Percentiles rank a stretch among this genome's conserved stretches.
Conservation (phyloP, 2,113 vertebrate genomes). For the Burhinus bistriatus region DNA sequence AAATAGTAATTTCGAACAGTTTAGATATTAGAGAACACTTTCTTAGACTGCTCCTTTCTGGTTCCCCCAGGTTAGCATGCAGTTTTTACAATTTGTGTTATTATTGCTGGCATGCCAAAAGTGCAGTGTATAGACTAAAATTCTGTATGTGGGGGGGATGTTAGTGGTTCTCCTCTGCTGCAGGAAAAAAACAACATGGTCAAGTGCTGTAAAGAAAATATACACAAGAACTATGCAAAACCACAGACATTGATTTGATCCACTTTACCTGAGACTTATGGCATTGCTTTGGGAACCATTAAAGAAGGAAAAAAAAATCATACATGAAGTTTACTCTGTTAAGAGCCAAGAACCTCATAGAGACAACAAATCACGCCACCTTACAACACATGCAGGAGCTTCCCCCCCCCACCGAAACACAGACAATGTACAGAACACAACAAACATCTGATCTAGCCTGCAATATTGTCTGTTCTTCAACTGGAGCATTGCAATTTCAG, state of each 20-base stretch:
- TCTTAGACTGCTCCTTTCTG: background rate
- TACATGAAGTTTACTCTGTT: background rate
- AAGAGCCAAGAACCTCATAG: background rate
- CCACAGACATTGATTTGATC: background rate
- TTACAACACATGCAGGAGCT: background rate
- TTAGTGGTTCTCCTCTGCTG: constrained; percentile 17
- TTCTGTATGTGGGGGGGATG: background rate
- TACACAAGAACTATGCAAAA: background rate
- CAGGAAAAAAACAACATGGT: background rate
- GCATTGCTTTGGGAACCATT: constrained; percentile 50
- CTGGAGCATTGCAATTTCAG: background rate
- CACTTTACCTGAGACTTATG: constrained; percentile 57
- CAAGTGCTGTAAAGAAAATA: constrained; percentile 28
- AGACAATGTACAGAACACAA: background rate
- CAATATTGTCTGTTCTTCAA: background rate
- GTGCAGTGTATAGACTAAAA: constrained; percentile 25
- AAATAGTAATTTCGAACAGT: background rate
- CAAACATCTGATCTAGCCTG: background rate
- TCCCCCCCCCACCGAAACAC: background rate
- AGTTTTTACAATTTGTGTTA: background rate
- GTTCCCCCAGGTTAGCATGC: constrained; percentile 10
- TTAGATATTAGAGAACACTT: background rate
- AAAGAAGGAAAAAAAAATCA: background rate
- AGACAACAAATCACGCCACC: background rate
- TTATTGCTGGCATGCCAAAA: constrained; percentile 24